A percentile compares a stretch with the other conserved stretches of the same genome.
phyloP scores from a whole-genome alignment of 2,797 vertebrate species.

The Parauchenoglanis punctatus region DNA sequence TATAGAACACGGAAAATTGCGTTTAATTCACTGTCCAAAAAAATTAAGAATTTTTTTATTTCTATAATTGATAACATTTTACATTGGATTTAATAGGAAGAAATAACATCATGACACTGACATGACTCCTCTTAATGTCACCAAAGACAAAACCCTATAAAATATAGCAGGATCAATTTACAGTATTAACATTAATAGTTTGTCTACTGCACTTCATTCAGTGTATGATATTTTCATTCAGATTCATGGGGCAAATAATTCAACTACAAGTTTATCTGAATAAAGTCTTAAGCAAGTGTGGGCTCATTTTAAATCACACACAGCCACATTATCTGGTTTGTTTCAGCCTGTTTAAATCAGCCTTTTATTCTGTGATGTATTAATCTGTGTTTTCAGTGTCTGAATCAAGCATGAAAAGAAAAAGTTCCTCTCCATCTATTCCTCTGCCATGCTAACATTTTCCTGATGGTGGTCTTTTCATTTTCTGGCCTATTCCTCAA shows the following conservation, averaged over 20 bases:
- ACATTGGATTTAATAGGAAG: not conserved
- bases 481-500: constrained; percentile 60
- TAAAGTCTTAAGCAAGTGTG: not conserved
- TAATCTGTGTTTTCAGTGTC: too few relatives aligned
- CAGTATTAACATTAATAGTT: not conserved
- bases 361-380: not conserved
- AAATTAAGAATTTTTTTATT: not conserved
- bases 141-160: not conserved
- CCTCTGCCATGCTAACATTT: not conserved
- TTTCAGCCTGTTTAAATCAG: not conserved
- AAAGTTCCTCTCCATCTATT: not conserved
- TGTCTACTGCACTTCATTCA: not conserved
- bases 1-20: not conserved
- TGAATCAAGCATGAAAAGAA: not conserved
- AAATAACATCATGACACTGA: not conserved
- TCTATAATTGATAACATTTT: not conserved
- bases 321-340: not conserved
- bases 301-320: not conserved
- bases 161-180: not conserved
- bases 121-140: not conserved
- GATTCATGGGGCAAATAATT: not conserved
- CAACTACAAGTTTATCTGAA: not conserved
- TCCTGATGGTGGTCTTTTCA: not conserved
- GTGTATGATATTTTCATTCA: not conserved
- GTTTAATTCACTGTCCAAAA: not conserved